Percentiles rank a stretch among this genome's conserved stretches.
phyloP scores from a whole-genome alignment of 2,888 invertebrate genomes.

The Poecilus cupreus region DNA sequence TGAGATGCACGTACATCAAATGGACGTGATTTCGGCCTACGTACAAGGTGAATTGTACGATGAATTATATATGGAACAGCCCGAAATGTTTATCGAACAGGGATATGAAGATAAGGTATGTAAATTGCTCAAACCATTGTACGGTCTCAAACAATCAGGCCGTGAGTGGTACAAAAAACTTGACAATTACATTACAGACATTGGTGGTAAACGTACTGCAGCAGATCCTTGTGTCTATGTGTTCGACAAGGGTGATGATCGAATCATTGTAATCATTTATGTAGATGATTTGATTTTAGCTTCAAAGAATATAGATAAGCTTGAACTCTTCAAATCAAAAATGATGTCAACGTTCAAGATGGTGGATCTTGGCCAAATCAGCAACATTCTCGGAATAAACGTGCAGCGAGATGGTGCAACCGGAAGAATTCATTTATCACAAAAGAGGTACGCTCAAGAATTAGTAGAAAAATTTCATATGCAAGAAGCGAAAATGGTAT shows the following conservation, averaged over 20 bases:
- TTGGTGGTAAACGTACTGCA: slow-evolving; percentile 41
- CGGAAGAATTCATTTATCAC: slow-evolving; percentile 60
- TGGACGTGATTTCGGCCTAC: slow-evolving; percentile 62
- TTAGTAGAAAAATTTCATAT: slow-evolving; percentile 60
- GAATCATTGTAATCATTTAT: slow-evolving; percentile 59
- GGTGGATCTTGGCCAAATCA: slow-evolving; percentile 59
- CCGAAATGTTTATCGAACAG: slow-evolving; percentile 58
- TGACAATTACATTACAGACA: not conserved
- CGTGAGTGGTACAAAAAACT: slow-evolving; percentile 60
- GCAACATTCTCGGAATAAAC: slow-evolving; percentile 58
- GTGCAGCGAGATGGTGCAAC: slow-evolving; percentile 59
- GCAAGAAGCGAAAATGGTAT: slow-evolving; percentile 37
- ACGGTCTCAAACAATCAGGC: slow-evolving; percentile 62
- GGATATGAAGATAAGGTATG: slow-evolving; percentile 61
- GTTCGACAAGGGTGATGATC: not conserved
- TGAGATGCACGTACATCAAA: slow-evolving; percentile 63
- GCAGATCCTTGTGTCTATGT: slow-evolving; percentile 62
- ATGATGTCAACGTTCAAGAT: slow-evolving; percentile 60
- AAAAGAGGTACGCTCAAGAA: slow-evolving; percentile 60
- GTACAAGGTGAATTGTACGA: slow-evolving; percentile 61
- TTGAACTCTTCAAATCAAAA: slow-evolving; percentile 57
- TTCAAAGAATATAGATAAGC: slow-evolving; percentile 53
- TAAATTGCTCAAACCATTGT: slow-evolving; percentile 60
- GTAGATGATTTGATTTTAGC: slow-evolving; percentile 62
- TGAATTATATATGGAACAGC: slow-evolving; percentile 61